Base-by-base conservation (phyloP, 2,113 vertebrate genomes). In the Rhabdomys dilectus region DNA sequence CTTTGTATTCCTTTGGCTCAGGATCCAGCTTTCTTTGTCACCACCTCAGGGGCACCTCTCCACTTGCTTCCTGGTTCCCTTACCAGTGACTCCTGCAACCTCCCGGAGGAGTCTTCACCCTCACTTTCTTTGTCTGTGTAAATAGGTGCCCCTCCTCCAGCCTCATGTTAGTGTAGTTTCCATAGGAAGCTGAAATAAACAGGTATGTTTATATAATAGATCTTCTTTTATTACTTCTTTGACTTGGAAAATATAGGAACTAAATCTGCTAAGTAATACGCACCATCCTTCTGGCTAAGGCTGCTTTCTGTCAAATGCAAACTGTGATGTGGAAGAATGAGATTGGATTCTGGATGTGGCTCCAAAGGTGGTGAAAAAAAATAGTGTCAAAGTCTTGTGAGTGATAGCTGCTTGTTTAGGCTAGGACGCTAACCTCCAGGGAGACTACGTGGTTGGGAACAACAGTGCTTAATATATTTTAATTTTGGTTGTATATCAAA, bases 141-240 rank as follows among this genome's bases (percentile, higher is more conserved):
- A 93, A 90, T 95, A 86, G 88, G 93, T 68, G 66, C 68, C 58
- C 70, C 90, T 81, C 89, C 66, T 91, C 88, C 90, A 92, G 53
- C 89, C 93, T 97, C 88, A 45, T 66, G 88, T 94, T 80, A 24
- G 53, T 31, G 56, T 19, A 60, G 80, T 88, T 96, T 92, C 85
- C n/a, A 72, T 85, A 88, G 64, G 81, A 93, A 42, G 80, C 68
- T 81, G 92, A 95, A 77, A 95, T 95, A 96, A 97, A 97, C 95
- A 97, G 97, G 96, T 98, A 95, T 97, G 95, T 85, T 96, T 94
- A 85, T 89, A 31, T 82, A 91, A 97, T 96, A 95, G 88, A 98
- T 97, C 96, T 95, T 98, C 81, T 93, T 97, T 97, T 96, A 98
- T 97, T 96, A 92, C 88, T 73, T 86, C 88, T 96, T 94, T 97